These are phyloP conservation scores for Hyperoplus immaculatus DNA, from an alignment of 2,797 vertebrate genomes.

Conservation along the genomic window DNA sequence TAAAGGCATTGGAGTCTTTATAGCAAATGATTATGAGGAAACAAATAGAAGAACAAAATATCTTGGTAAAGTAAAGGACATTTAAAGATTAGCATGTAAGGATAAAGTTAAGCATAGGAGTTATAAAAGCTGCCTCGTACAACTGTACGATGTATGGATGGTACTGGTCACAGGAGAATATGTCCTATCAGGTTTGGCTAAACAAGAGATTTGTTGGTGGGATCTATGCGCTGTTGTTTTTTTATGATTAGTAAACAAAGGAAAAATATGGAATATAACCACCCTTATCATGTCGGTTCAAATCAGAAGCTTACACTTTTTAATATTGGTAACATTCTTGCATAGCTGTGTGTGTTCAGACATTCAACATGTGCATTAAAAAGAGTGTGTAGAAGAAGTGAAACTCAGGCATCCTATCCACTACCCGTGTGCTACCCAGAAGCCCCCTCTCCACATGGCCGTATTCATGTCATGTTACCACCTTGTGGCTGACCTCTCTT, in stretches of 20 bases:
- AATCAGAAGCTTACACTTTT: background rate
- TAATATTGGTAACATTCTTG: background rate
- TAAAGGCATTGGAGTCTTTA: background rate
- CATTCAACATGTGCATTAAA: background rate
- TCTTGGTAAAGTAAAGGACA: background rate
- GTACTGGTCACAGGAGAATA: background rate
- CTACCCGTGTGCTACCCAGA: background rate
- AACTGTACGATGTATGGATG: background rate
- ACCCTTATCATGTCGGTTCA: background rate
- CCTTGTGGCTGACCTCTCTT: conserved; percentile 38
- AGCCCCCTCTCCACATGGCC: background rate
- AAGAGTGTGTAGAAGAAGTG: background rate
- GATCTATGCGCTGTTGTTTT: background rate
- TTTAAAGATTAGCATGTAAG: background rate
- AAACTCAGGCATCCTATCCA: background rate
- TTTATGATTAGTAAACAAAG: background rate
- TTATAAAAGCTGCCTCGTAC: background rate
- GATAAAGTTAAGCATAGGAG: background rate
- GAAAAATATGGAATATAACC: background rate
- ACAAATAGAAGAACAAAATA: background rate
- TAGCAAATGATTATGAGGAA: background rate
- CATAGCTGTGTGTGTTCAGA: background rate
- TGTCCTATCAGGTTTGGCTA: background rate
- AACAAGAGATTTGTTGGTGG: background rate
- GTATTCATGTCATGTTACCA: background rate